phyloP scores from a whole-genome alignment of 2,797 vertebrate genomes.

The Melanogrammus aeglefinus region DNA sequence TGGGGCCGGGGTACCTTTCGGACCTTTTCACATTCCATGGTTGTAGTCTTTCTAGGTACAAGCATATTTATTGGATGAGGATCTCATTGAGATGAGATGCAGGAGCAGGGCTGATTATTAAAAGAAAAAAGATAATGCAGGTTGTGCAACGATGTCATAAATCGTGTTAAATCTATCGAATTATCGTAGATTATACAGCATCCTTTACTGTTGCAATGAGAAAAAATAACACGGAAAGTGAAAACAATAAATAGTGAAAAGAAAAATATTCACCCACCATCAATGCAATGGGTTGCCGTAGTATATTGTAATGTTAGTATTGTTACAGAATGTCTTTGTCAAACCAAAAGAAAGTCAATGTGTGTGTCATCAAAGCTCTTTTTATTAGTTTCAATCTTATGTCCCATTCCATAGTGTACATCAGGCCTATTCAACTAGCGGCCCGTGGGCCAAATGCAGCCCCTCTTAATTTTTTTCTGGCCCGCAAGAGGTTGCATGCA shows the following conservation, averaged over 20 bases:
- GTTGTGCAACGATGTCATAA: background rate
- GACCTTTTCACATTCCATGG: background rate
- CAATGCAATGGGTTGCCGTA: background rate
- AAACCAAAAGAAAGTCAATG: background rate
- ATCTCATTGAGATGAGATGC: background rate
- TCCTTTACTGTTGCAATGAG: background rate
- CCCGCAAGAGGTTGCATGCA: too few relatives aligned
- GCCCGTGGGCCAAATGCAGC: too few relatives aligned
- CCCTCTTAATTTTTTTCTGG: too few relatives aligned
- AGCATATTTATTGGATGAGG: background rate
- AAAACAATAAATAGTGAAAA: background rate
- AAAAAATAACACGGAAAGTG: background rate
- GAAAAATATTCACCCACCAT: background rate
- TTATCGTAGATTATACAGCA: too few relatives aligned
- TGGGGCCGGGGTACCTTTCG: background rate
- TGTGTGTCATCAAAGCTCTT: background rate
- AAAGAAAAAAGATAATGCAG: too few relatives aligned
- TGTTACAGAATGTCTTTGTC: conserved; percentile 1
- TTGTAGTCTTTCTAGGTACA: background rate
- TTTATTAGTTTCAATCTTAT: background rate
- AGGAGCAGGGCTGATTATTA: background rate
- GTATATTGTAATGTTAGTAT: background rate
- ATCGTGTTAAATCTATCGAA: background rate
- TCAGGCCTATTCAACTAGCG: too few relatives aligned
- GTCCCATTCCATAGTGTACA: background rate